Percentiles rank a stretch among this genome's conserved stretches.
phyloP scores from a whole-genome alignment of 2,888 invertebrate species.

The Trilocha varians region DNA sequence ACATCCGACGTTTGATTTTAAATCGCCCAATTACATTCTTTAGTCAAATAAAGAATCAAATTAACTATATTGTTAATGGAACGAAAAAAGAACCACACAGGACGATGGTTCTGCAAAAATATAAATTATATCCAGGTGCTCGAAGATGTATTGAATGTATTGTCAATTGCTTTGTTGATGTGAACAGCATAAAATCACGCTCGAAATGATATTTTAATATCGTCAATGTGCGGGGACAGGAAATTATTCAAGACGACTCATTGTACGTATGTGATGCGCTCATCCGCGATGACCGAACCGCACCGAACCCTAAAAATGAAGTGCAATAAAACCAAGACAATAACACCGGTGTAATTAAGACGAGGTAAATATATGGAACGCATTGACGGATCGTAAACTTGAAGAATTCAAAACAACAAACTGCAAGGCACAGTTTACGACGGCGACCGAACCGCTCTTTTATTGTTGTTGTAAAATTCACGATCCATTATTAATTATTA shows the following conservation, averaged over 20 bases:
- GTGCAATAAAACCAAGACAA: slow-evolving; percentile 53
- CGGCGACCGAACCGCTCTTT: slow-evolving; percentile 56
- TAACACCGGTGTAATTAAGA: slow-evolving; percentile 63
- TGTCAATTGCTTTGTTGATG: neutral
- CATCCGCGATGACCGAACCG: slow-evolving; percentile 1
- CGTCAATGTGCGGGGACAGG: neutral
- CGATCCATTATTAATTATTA: slow-evolving; percentile 74
- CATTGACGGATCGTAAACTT: slow-evolving; percentile 67
- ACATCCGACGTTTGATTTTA: neutral
- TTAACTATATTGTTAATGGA: neutral
- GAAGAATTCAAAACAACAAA: slow-evolving; percentile 66
- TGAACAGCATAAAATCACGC: neutral
- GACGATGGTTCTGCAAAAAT: neutral
- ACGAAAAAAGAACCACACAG: neutral
- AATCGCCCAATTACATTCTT: neutral
- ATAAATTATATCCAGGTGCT: neutral
- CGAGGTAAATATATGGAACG: slow-evolving; percentile 63
- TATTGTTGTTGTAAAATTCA: slow-evolving; percentile 73
- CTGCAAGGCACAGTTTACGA: slow-evolving; percentile 66
- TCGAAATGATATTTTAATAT: neutral
- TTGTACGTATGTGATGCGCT: neutral
- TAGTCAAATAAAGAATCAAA: neutral
- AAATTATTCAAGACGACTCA: neutral
- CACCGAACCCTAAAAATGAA: slow-evolving; percentile 33
- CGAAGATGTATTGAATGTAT: neutral